Evolutionary conservation across 2,888 invertebrate genomes (phyloP).

Genomic region (Xiphydria camelus): DNA sequence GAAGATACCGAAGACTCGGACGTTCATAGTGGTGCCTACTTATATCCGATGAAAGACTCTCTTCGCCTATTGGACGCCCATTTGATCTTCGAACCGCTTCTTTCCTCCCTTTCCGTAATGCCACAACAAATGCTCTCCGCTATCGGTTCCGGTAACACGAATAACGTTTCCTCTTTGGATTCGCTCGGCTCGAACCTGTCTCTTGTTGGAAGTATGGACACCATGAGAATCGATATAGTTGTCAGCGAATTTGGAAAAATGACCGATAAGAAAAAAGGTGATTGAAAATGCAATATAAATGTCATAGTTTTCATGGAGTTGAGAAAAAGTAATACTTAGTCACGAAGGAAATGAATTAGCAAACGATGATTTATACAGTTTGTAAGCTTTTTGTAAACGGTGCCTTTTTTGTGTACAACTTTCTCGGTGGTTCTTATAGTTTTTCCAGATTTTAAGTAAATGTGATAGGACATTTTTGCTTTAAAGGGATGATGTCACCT

Average conservation of each 20-base stretch:
- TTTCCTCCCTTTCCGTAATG: conserved; percentile 87
- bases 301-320: too few relatives aligned
- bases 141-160: conserved; percentile 59
- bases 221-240: conserved; percentile 90
- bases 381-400: too few relatives aligned
- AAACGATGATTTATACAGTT: too few relatives aligned
- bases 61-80: conserved; percentile 88
- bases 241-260: conserved; percentile 82
- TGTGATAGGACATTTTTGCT: too few relatives aligned
- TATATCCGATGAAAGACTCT: conserved; percentile 81
- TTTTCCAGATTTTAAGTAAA: too few relatives aligned
- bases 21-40: conserved; percentile 63
- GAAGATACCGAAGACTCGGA: conserved; percentile 55
- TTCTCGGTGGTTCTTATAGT: too few relatives aligned
- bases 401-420: too few relatives aligned
- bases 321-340: conserved; percentile 7
- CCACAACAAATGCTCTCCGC: conserved; percentile 77
- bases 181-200: conserved; percentile 87
- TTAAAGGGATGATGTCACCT: too few relatives aligned
- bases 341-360: too few relatives aligned
- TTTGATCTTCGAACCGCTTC: conserved; percentile 88
- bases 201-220: conserved; percentile 81
- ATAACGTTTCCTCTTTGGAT: conserved; percentile 74
- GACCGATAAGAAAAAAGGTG: conserved; percentile 63
- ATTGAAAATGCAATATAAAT: too few relatives aligned